Base-by-base conservation (phyloP, 2,888 invertebrate genomes). In the Blastobasis adustella region DNA sequence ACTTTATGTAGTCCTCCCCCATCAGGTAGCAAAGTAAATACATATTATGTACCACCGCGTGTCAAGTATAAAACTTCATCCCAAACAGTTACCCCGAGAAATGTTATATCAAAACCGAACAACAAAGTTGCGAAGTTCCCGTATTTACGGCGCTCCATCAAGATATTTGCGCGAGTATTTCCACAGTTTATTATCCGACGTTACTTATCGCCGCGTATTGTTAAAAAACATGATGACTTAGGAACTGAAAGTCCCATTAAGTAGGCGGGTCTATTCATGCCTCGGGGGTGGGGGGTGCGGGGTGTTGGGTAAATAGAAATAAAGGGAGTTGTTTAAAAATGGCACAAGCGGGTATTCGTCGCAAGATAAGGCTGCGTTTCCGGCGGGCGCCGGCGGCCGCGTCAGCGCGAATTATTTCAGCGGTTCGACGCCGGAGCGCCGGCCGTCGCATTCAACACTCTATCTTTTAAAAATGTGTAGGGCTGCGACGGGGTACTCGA, bases 241-340 rank as follows among this genome's bases (percentile, higher is more conserved):
- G 83, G 76, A 87, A 88, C 86, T 88, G 86, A 80, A 82, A 86
- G 81, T 82, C 78, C 85, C 83, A 86, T 88, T 88, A 88, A 87
- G 86, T 82, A 81, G 73, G 77, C 76, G 80, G 75, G 77, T 80
- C 82, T 82, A 86, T 87, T 88, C 86, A 84, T 79, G 85, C 83
- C 82, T 67, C 68, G 68, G 69, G 68, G 71, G 71, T 53, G 59
- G 56, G 62, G 60, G 58, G 54, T 9, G 67, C 54, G 60, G 60
- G 56, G 55, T 63, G 65, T 58, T 74, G 74, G 69, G 77, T 81
- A 78, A 80, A 81, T 78, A 83, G 80, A 87, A 87, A 86, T 85
- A 88, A 87, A 85, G 82, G 84, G 86, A 86, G 79, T 88, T 88
- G 86, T 88, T 88, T 88, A 88, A 88, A 88, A 88, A 84, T 82